Evolutionary conservation across 2,113 vertebrate species (phyloP).

Genomic region (Epinephelus lanceolatus): DNA sequence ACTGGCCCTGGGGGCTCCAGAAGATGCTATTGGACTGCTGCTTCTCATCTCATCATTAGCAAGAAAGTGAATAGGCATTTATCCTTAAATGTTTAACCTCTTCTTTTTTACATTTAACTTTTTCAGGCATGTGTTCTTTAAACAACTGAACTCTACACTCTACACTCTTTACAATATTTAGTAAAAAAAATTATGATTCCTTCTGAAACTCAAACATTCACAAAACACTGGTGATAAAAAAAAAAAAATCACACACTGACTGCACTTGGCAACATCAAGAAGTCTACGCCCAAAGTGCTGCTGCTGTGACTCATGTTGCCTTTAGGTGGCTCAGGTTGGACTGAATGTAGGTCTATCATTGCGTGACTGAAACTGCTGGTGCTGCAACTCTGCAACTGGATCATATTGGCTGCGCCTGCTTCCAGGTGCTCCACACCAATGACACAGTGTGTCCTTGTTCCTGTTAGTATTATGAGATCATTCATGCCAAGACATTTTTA

Average conservation of each 20-base stretch:
- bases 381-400: conserved; percentile 2
- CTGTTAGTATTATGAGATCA: conserved; percentile 35
- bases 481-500: conserved; percentile 49
- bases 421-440: conserved; percentile 6
- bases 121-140: neutral
- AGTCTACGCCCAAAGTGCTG: neutral
- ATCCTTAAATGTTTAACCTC: neutral
- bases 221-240: neutral
- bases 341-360: neutral
- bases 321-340: neutral
- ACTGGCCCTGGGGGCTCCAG: conserved; percentile 99
- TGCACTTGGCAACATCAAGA: neutral
- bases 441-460: conserved; percentile 41
- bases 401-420: conserved; percentile 11
- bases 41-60: conserved; percentile 72
- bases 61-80: no score
- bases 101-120: neutral
- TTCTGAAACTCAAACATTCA: neutral
- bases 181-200: neutral
- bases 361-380: conserved; percentile 1
- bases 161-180: neutral
- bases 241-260: neutral
- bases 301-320: neutral
- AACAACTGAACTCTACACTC: neutral
- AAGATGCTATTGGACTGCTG: conserved; percentile 99